These are phyloP conservation scores for Idaea dimidiata DNA, from an alignment of 2,888 invertebrate genomes.

Conservation along the genomic window DNA sequence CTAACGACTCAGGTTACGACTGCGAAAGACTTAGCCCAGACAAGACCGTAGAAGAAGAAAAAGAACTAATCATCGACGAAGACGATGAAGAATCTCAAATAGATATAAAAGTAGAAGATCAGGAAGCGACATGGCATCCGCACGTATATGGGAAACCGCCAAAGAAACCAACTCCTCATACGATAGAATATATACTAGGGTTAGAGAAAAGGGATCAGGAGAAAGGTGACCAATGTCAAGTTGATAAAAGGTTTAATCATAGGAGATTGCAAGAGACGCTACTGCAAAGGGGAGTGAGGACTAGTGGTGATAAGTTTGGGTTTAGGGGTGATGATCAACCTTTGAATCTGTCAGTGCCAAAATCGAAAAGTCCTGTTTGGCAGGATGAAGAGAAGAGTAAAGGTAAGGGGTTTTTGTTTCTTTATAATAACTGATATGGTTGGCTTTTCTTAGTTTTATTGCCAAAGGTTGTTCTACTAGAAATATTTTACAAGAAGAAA, in stretches of 20 bases:
- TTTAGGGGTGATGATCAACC: slow-evolving; percentile 76
- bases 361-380: slow-evolving; percentile 63
- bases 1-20: slow-evolving; percentile 46
- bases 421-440: not conserved
- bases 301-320: slow-evolving; percentile 61
- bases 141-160: slow-evolving; percentile 93
- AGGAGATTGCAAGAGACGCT: slow-evolving; percentile 68
- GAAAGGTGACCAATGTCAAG: not conserved
- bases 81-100: slow-evolving; percentile 38
- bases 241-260: slow-evolving; percentile 36
- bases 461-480: too few relatives aligned
- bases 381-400: slow-evolving; percentile 51
- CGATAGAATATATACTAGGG: slow-evolving; percentile 93
- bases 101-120: slow-evolving; percentile 39
- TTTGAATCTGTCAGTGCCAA: slow-evolving; percentile 81
- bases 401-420: slow-evolving; percentile 44
- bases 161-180: slow-evolving; percentile 91
- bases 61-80: slow-evolving; percentile 53
- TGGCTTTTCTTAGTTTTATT: not conserved
- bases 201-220: slow-evolving; percentile 38
- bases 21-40: slow-evolving; percentile 51
- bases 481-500: too few relatives aligned
- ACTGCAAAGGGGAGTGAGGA: slow-evolving; percentile 61
- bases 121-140: slow-evolving; percentile 88
- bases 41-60: slow-evolving; percentile 59